These are phyloP conservation scores for Mormoops blainvillei DNA, from an alignment of 2,113 vertebrate genomes.

Conservation along the genomic window DNA sequence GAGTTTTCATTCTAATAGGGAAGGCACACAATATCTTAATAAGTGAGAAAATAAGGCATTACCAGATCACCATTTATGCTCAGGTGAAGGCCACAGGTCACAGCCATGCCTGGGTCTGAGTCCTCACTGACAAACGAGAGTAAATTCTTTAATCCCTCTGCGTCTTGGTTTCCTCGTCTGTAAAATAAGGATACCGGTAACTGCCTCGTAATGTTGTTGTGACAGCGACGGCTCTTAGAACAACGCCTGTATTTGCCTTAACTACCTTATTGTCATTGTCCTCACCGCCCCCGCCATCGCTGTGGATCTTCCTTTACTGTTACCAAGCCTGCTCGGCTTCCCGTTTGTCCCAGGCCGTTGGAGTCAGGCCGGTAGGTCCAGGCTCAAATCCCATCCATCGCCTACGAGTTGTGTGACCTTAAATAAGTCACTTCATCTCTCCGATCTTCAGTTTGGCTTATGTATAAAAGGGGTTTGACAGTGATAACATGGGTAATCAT, in stretches of 20 bases:
- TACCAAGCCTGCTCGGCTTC: not conserved
- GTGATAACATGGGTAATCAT: not conserved
- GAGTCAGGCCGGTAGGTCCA: too few relatives aligned
- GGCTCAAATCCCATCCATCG: not conserved
- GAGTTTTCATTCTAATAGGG: not conserved
- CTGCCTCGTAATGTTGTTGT: too few relatives aligned
- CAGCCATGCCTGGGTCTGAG: not conserved
- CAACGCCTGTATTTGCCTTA: not conserved
- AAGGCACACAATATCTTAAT: not conserved
- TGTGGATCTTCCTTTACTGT: not conserved
- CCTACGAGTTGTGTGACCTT: not conserved
- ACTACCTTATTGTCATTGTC: not conserved
- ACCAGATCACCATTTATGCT: too few relatives aligned
- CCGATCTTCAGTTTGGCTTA: not conserved
- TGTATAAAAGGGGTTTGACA: not conserved
- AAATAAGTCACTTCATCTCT: not conserved
- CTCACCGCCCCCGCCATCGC: not conserved
- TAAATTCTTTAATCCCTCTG: not conserved
- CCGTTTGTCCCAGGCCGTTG: not conserved
- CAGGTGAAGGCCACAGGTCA: not conserved
- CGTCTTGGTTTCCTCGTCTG: not conserved
- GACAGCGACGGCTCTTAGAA: not conserved
- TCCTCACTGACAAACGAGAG: not conserved
- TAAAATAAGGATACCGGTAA: not conserved
- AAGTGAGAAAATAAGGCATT: not conserved